phyloP scores from a whole-genome alignment of 2,113 vertebrate genomes.

The Galemys pyrenaicus region DNA sequence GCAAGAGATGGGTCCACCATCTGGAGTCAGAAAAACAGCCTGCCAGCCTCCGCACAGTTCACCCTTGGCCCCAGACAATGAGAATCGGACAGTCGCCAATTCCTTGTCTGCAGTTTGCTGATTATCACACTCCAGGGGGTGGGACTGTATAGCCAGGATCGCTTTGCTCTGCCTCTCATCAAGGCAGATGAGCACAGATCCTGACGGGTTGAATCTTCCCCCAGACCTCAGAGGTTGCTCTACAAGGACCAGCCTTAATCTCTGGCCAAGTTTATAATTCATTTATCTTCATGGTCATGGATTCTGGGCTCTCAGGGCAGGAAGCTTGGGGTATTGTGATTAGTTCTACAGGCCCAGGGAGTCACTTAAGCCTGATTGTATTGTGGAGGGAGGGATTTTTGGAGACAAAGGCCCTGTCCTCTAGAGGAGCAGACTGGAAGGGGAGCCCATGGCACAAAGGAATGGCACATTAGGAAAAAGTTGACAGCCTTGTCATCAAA shows the following conservation, averaged over 20 bases:
- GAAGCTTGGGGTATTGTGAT: conserved; percentile 89
- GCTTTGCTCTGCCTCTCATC: conserved; percentile 86
- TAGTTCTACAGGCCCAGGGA: conserved; percentile 83
- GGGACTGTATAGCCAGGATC: conserved; percentile 81
- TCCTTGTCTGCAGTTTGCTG: conserved; percentile 82
- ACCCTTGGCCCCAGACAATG: conserved; percentile 70
- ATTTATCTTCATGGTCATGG: conserved; percentile 95
- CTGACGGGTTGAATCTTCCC: conserved; percentile 93
- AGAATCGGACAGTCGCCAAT: conserved; percentile 71
- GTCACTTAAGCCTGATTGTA: conserved; percentile 90
- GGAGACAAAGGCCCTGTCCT: conserved; percentile 91
- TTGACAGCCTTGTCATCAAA: conserved; percentile 84
- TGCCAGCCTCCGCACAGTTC: conserved; percentile 54
- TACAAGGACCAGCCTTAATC: conserved; percentile 90
- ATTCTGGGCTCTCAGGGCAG: conserved; percentile 91
- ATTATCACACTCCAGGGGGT: conserved; percentile 82
- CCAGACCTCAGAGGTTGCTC: conserved; percentile 85
- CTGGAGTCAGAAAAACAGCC: conserved; percentile 71
- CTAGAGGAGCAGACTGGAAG: conserved; percentile 93
- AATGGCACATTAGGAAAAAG: conserved; percentile 82
- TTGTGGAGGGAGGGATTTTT: conserved; percentile 92
- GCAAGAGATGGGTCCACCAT: conserved; percentile 58
- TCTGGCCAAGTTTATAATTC: conserved; percentile 87
- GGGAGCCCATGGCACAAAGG: conserved; percentile 88
- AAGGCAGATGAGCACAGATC: conserved; percentile 88